Evolutionary conservation across 2,797 vertebrate species (phyloP).

Genomic region (Distichodus sexfasciatus): DNA sequence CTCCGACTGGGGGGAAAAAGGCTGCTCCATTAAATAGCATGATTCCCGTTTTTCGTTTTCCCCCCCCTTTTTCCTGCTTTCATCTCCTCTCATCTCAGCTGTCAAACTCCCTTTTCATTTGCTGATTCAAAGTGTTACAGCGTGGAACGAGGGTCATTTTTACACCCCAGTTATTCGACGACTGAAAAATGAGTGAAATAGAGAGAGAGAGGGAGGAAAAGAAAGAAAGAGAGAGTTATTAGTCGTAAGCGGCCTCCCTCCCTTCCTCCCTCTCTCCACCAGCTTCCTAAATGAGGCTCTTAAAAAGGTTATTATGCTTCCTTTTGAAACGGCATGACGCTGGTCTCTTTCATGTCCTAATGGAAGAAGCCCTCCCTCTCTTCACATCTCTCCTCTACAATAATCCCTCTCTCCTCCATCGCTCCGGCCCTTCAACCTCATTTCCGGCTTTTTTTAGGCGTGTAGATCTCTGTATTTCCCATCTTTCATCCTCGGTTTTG

Average conservation of each 20-base stretch:
- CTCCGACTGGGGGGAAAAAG: background rate
- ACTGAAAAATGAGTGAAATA: constrained; percentile 49
- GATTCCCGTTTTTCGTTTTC: background rate
- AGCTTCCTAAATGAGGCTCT: constrained; percentile 57
- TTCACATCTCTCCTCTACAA: background rate
- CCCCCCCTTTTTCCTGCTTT: too few relatives aligned
- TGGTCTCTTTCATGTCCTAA: constrained; percentile 68
- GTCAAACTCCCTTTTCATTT: background rate
- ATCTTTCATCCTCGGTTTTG: constrained; percentile 51
- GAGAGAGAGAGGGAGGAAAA: constrained; percentile 16
- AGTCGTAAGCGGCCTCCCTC: constrained; percentile 64
- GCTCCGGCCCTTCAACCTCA: constrained; percentile 11
- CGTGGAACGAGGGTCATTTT: constrained; percentile 30
- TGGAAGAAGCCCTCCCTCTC: constrained; percentile 55
- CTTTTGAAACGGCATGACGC: constrained; percentile 67
- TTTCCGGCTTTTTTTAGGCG: constrained; percentile 2
- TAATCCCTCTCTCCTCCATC: background rate
- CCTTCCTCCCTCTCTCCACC: constrained; percentile 26
- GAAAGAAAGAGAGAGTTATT: constrained; percentile 57
- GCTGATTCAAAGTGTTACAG: background rate
- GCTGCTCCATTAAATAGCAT: background rate
- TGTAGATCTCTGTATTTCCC: constrained; percentile 17
- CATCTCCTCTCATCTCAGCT: background rate
- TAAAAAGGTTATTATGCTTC: constrained; percentile 75
- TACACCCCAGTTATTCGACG: constrained; percentile 24